phyloP scores from a whole-genome alignment of 2,888 invertebrate genomes.

The Hyposoter didymator region DNA sequence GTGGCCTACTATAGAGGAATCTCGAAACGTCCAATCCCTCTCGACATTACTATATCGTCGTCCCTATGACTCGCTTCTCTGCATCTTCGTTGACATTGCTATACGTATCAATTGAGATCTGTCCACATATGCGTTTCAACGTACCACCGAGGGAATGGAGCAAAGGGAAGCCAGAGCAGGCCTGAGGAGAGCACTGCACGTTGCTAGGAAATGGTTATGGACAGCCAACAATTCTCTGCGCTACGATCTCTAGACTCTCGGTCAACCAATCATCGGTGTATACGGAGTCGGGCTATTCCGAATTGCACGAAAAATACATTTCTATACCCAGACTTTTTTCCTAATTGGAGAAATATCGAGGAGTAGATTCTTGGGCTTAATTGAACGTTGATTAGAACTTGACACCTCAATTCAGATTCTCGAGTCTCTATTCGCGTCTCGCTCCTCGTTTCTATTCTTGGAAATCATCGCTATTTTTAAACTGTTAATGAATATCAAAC shows the following conservation, averaged over 20 bases:
- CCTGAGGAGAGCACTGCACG: slow-evolving; percentile 56
- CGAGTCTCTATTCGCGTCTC: neutral
- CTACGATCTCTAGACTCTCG: slow-evolving; percentile 32
- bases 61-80: slow-evolving; percentile 3
- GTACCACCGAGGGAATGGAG: slow-evolving; percentile 5
- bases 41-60: neutral
- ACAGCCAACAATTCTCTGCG: slow-evolving; percentile 57
- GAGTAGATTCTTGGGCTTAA: neutral
- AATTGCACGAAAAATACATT: neutral
- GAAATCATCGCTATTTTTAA: neutral
- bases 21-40: slow-evolving; percentile 55
- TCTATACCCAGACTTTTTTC: neutral
- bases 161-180: slow-evolving; percentile 36
- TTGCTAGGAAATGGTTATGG: slow-evolving; percentile 68
- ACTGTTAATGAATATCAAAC: neutral
- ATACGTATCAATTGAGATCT: neutral
- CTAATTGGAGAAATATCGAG: neutral
- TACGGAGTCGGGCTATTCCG: neutral
- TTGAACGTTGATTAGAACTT: neutral
- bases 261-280: neutral
- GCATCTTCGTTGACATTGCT: neutral
- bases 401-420: neutral
- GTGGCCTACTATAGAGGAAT: slow-evolving; percentile 66
- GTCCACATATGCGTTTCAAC: neutral
- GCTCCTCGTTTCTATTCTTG: neutral